Conservation (phyloP, 2,797 vertebrate species). For the Crypturellus tataupa region DNA sequence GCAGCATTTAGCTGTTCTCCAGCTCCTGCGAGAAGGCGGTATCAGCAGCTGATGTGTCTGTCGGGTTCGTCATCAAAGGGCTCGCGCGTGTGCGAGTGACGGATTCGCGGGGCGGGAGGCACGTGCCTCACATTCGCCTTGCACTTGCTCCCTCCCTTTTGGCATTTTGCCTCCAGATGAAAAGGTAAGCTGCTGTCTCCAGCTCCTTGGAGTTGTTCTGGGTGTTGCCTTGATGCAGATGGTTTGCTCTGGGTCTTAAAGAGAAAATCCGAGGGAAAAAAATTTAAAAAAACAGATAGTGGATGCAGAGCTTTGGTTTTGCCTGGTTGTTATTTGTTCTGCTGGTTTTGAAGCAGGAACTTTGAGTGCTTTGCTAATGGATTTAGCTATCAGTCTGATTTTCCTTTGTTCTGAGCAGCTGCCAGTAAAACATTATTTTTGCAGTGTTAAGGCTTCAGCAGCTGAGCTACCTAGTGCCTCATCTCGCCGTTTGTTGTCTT, state of each 20-base stretch:
- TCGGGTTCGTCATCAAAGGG: conserved; percentile 32
- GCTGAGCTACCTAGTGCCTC: background rate
- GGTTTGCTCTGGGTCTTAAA: conserved; percentile 9
- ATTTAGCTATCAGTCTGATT: background rate
- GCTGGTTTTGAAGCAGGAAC: background rate
- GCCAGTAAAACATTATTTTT: conserved; percentile 30
- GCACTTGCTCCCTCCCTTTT: conserved; percentile 6
- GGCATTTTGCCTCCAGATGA: conserved; percentile 21
- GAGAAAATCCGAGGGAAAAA: background rate
- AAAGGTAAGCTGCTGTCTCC: conserved; percentile 50
- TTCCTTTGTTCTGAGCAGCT: conserved; percentile 36
- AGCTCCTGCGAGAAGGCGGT: conserved; percentile 17
- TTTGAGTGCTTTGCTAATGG: background rate
- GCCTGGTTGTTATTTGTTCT: background rate
- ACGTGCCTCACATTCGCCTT: background rate
- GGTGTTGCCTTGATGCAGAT: conserved; percentile 24
- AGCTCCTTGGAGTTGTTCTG: conserved; percentile 34
- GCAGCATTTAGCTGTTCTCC: conserved; percentile 29
- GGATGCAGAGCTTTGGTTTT: background rate
- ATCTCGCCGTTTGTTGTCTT: background rate
- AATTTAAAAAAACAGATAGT: background rate
- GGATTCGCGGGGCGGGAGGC: background rate
- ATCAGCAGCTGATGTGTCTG: background rate
- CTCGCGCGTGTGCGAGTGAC: background rate
- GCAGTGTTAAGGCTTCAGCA: background rate